Evolutionary conservation across 2,888 invertebrate species (phyloP), one percentile per base, ranked within the genome.

Genomic region (Empis stercorea): DNA sequence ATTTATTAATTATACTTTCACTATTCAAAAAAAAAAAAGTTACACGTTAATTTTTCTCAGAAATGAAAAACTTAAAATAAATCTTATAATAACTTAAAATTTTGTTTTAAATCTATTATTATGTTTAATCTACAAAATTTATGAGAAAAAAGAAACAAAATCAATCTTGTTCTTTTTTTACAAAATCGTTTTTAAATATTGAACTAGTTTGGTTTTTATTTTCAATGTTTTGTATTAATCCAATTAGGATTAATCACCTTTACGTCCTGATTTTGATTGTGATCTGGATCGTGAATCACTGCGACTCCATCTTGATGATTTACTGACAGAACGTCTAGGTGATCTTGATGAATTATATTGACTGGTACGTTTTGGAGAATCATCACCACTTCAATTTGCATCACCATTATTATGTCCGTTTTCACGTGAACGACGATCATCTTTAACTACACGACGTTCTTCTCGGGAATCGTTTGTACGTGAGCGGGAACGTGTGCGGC

Each of bases 401-500:
- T 38, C 30, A 27, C 40, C 46, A 30, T 38, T 47, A 6, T 42
- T 30, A 41, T 50, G 48, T 9, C 48, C 52, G 44, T 52, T 50
- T 45, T 52, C 52, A 14, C 44, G 44, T 14, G 48, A 45, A 9
- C 51, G 48, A 16, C 40, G 39, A 16, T 38, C 15, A 36, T 20
- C 20, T 10, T 34, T 42, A 17, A 45, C 37, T 45, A 9, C 46
- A 40, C 15, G 43, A 20, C 39, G 44, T 16, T 36, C 30, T 42
- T 44, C 41, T 1, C 41, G 49, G n/a, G 53, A 54, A 36, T n/a
- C n/a, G n/a, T 73, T 69, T 38, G 73, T 72, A 65, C 71, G 67
- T 17, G 74, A 73, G 20, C 54, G 52, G 5, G 56, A 56, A 10
- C 47, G 44, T 10, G 56, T 54, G 37, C 56, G n/a, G n/a, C n/a